A percentile compares a stretch with the other conserved stretches of the same genome.
These are phyloP conservation scores for Leuciscus idus DNA, from an alignment of 2,113 vertebrate genomes.

Conservation along the genomic window DNA sequence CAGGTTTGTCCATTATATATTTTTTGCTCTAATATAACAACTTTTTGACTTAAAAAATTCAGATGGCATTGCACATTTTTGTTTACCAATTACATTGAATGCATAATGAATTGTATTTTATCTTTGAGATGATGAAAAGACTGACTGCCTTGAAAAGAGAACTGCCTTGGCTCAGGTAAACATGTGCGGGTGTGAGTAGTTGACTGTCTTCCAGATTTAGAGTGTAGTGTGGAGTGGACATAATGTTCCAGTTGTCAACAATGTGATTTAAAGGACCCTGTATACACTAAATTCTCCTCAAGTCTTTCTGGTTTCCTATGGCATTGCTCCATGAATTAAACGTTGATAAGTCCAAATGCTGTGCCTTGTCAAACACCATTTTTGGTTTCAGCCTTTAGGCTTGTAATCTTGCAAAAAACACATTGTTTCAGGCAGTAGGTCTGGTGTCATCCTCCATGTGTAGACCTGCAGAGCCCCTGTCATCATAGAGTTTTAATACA, in stretches of 20 bases:
- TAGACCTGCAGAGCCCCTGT: neutral
- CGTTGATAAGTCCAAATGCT: slow-evolving; percentile 12
- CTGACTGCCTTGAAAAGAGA: neutral
- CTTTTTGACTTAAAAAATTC: neutral
- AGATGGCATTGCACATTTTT: neutral
- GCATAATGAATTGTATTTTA: slow-evolving; percentile 11
- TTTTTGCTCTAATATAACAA: neutral
- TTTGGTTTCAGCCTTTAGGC: slow-evolving; percentile 2
- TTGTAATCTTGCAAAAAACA: slow-evolving; percentile 8
- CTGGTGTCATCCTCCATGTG: slow-evolving; percentile 29
- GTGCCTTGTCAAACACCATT: neutral
- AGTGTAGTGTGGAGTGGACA: slow-evolving; percentile 29
- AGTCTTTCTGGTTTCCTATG: neutral
- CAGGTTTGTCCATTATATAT: neutral
- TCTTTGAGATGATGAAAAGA: slow-evolving; percentile 17
- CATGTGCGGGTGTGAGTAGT: neutral
- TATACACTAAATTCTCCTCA: neutral
- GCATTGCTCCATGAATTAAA: slow-evolving; percentile 28
- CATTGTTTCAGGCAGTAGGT: neutral
- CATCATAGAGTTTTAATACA: slow-evolving; percentile 13
- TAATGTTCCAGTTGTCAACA: slow-evolving; percentile 28
- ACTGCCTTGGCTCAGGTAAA: neutral
- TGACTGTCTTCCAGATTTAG: slow-evolving; percentile 31
- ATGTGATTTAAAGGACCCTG: slow-evolving; percentile 24
- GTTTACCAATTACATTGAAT: neutral